A percentile compares a stretch with the other conserved stretches of the same genome.
Conservation (phyloP, 2,888 invertebrate species). For the Nysson spinosus region DNA sequence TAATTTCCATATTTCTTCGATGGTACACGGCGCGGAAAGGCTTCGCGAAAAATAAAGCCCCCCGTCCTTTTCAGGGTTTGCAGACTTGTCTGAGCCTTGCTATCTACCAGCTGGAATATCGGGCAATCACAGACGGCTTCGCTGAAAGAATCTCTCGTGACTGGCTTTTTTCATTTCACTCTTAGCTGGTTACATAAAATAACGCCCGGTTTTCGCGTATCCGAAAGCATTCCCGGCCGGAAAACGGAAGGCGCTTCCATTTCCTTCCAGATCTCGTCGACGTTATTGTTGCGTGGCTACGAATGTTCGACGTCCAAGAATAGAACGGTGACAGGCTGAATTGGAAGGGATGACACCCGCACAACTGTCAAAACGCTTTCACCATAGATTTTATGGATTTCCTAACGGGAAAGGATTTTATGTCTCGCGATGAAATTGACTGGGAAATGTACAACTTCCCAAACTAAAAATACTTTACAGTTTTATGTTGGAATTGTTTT, state of each 20-base stretch:
- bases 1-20: conserved; percentile 3
- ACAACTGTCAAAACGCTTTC: too few relatives aligned
- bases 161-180: neutral
- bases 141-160: neutral
- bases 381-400: too few relatives aligned
- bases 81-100: conserved; percentile 3
- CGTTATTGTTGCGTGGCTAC: neutral
- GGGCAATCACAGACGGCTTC: neutral
- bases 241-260: neutral
- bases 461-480: too few relatives aligned
- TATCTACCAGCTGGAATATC: neutral
- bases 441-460: too few relatives aligned
- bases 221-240: neutral
- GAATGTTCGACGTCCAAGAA: neutral
- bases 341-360: neutral
- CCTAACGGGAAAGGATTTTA: too few relatives aligned
- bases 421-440: too few relatives aligned
- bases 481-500: too few relatives aligned
- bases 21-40: conserved; percentile 4
- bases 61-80: neutral
- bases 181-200: neutral
- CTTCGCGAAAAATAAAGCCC: conserved; percentile 2
- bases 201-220: conserved; percentile 1
- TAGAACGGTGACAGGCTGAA: neutral
- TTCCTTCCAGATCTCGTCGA: neutral